These are phyloP conservation scores for Hermodice carunculata DNA, from an alignment of 2,888 invertebrate species.

Conservation along the genomic window DNA sequence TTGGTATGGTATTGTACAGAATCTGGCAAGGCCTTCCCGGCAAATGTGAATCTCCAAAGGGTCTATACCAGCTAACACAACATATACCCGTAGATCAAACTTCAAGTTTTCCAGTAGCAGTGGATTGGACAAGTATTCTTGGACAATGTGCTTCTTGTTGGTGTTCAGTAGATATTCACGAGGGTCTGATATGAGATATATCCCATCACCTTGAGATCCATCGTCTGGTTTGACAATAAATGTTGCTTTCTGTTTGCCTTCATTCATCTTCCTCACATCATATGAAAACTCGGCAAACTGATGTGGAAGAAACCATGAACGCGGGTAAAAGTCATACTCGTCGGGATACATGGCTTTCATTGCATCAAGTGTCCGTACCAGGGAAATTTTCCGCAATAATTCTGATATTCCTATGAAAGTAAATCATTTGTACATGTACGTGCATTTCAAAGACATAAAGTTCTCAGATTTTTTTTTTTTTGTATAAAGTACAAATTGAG, in stretches of 20 bases:
- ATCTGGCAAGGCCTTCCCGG: slow-evolving; percentile 70
- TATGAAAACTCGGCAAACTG: slow-evolving; percentile 65
- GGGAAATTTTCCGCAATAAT: slow-evolving; percentile 69
- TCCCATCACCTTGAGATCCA: slow-evolving; percentile 72
- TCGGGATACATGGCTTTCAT: slow-evolving; percentile 70
- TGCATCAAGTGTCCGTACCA: slow-evolving; percentile 69
- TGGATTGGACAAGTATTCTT: slow-evolving; percentile 71
- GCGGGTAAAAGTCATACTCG: slow-evolving; percentile 71
- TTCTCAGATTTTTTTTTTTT: too few species aligned
- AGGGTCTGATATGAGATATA: slow-evolving; percentile 70
- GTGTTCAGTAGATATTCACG: slow-evolving; percentile 54
- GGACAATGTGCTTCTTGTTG: slow-evolving; percentile 60
- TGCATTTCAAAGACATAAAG: too few species aligned
- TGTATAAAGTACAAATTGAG: too few species aligned
- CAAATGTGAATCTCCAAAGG: slow-evolving; percentile 70
- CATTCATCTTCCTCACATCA: slow-evolving; percentile 23
- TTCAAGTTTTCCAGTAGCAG: slow-evolving; percentile 69
- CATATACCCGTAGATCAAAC: slow-evolving; percentile 72
- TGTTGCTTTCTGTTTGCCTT: slow-evolving; percentile 42
- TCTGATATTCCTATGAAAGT: slow-evolving; percentile 72
- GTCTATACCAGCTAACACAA: slow-evolving; percentile 69
- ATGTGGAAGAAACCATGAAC: slow-evolving; percentile 72
- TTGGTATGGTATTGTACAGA: slow-evolving; percentile 71
- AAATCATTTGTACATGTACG: too few species aligned
- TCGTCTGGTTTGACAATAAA: slow-evolving; percentile 72